Evolutionary conservation across 2,113 vertebrate genomes (phyloP).

Genomic region (Campylorhamphus procurvoides): DNA sequence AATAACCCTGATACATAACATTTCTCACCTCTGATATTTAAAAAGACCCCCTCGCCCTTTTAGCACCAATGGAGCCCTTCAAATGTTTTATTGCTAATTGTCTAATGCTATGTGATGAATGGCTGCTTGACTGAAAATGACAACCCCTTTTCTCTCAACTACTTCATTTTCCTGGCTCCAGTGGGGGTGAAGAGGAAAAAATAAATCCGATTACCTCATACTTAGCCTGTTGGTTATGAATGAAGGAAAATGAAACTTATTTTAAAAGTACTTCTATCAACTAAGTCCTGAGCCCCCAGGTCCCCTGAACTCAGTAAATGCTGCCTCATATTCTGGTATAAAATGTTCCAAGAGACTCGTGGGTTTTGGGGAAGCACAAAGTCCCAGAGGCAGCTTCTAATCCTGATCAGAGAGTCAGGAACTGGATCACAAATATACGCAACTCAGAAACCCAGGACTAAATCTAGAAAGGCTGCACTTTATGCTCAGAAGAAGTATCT

Average conservation of each 20-base stretch:
- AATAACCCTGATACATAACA: slow-evolving; percentile 15
- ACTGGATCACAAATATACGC: background rate
- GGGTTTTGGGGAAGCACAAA: background rate
- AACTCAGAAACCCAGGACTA: background rate
- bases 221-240: slow-evolving; percentile 31
- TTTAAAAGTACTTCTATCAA: slow-evolving; percentile 11
- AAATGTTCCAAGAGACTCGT: background rate
- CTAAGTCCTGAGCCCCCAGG: background rate
- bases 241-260: slow-evolving; percentile 30
- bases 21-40: slow-evolving; percentile 44
- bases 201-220: slow-evolving; percentile 68
- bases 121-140: slow-evolving; percentile 53
- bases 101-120: slow-evolving; percentile 55
- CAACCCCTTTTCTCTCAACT: slow-evolving; percentile 59
- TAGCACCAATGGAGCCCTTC: slow-evolving; percentile 40
- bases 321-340: background rate
- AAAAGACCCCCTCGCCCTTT: background rate
- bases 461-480: background rate
- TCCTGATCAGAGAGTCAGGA: background rate
- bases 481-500: background rate
- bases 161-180: slow-evolving; percentile 68
- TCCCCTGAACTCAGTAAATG: background rate
- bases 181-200: slow-evolving; percentile 66
- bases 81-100: slow-evolving; percentile 65
- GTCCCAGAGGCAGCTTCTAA: background rate